Base-by-base conservation (phyloP, 2,888 invertebrate species). In the Drosophila hamatofila region DNA sequence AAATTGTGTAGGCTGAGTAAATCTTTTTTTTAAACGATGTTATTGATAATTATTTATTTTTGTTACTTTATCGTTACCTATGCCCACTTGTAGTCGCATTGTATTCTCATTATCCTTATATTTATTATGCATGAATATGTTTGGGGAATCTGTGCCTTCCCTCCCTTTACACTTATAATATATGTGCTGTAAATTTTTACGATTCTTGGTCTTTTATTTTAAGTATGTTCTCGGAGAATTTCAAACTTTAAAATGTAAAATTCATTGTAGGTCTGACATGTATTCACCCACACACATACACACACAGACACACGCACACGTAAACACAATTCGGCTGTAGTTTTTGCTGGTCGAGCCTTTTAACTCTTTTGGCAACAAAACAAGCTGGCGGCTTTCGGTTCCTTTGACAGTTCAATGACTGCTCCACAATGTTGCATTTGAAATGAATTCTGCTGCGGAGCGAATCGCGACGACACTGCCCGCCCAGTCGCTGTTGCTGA, bases 401-500 rank as follows among this genome's bases (percentile, higher is more conserved):
- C 66, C 39, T 59, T 65, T 72, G 72, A 74, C 66, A 74, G 72
- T 74, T 74, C 55, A 59, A 49, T 44, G 66, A 59, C 74, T 72
- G 74, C 58, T 39, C 42, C 58, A 73, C 41, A 72, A 65, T 52
- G 74, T 51, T 65, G 58, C 55, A 72, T 57, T 71, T 64, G 27
- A 65, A 73, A 64, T 58, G 39, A 49, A 51, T 73, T 55, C 27
- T 49, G 65, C 5, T 56, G 64, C 49, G 30, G 16, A 37, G 39
- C 54, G 55, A 41, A 57, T 51, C 21, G 56, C 30, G 48, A 56
- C 48, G 12, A 16, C 41, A n/a, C 27, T 49, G 35, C 35, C 49
- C 56, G 56, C 68, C 54, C 61, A 54, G 48, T 52, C 21, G 41
- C 11, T 52, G 61, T 54, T 60, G 39, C 23, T 33, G 60, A 42